Conservation (phyloP, 37 sponge, comb jelly and placozoan genomes). For the Amphimedon queenslandica region DNA sequence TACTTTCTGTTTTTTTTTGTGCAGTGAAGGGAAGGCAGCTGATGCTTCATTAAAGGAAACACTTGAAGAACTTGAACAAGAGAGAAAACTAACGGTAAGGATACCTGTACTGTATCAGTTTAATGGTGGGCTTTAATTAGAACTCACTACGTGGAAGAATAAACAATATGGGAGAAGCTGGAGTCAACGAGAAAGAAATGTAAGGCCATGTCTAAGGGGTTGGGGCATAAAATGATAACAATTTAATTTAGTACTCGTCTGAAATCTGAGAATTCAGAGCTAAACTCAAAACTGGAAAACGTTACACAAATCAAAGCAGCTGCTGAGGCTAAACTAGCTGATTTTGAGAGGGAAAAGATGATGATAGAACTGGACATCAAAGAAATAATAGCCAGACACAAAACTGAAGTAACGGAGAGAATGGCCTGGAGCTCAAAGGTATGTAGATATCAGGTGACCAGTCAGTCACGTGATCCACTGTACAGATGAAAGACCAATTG, state of each 20-base stretch:
- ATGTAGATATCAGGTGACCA: neutral
- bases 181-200: neutral
- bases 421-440: constrained; percentile 47
- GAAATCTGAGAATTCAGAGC: constrained; percentile 16
- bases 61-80: constrained; percentile 38
- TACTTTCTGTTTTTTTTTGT: neutral
- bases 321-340: constrained; percentile 44
- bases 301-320: constrained; percentile 31
- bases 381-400: constrained; percentile 66
- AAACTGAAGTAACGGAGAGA: constrained; percentile 56
- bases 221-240: neutral
- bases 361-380: constrained; percentile 82
- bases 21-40: constrained; percentile 11
- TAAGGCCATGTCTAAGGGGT: neutral
- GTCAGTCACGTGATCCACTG: neutral
- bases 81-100: constrained; percentile 36
- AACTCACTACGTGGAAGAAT: neutral
- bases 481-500: constrained; percentile 27
- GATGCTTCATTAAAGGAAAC: constrained; percentile 27
- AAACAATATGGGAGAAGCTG: neutral
- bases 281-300: constrained; percentile 29
- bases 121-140: neutral
- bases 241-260: constrained; percentile 24
- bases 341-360: constrained; percentile 78
- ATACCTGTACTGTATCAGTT: constrained; percentile 14